phyloP scores from a whole-genome alignment of 2,888 invertebrate species.

The Acanthococcus lagerstroemiae region DNA sequence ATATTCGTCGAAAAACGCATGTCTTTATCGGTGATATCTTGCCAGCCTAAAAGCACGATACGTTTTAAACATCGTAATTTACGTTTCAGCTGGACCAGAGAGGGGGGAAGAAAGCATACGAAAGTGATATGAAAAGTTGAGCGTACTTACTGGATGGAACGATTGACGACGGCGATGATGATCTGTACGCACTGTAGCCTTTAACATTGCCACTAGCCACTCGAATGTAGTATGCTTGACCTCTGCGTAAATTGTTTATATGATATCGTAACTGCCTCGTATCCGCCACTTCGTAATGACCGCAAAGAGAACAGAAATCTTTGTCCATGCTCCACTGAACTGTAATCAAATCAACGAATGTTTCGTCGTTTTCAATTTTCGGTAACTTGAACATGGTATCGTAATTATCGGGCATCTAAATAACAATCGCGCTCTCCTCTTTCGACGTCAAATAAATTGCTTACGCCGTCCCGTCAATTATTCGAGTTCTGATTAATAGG shows the following conservation, averaged over 20 bases:
- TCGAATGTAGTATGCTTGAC: constrained; percentile 78
- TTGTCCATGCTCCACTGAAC: constrained; percentile 77
- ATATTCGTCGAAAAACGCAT: constrained; percentile 55
- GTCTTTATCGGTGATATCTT: constrained; percentile 52
- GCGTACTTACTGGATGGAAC: constrained; percentile 77
- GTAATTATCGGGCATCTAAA: too few species aligned
- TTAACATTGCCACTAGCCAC: constrained; percentile 87
- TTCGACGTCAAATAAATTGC: too few species aligned
- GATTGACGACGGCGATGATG: constrained; percentile 70
- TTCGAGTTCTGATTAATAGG: too few species aligned
- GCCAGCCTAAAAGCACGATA: constrained; percentile 58
- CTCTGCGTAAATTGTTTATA: constrained; percentile 68
- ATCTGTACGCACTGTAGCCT: constrained; percentile 71
- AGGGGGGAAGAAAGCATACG: constrained; percentile 14
- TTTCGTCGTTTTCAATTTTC: too few species aligned
- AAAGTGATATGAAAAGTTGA: too few species aligned
- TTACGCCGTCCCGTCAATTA: too few species aligned
- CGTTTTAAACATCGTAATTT: too few species aligned
- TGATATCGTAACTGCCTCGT: constrained; percentile 52
- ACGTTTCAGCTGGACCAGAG: too few species aligned
- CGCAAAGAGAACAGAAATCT: constrained; percentile 19
- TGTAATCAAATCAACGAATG: constrained; percentile 43
- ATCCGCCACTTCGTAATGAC: constrained; percentile 53
- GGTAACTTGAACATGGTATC: too few species aligned
- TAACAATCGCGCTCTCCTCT: too few species aligned